These are phyloP conservation scores for Sphaeramia orbicularis DNA, from an alignment of 2,797 vertebrate species.

Conservation along the genomic window DNA sequence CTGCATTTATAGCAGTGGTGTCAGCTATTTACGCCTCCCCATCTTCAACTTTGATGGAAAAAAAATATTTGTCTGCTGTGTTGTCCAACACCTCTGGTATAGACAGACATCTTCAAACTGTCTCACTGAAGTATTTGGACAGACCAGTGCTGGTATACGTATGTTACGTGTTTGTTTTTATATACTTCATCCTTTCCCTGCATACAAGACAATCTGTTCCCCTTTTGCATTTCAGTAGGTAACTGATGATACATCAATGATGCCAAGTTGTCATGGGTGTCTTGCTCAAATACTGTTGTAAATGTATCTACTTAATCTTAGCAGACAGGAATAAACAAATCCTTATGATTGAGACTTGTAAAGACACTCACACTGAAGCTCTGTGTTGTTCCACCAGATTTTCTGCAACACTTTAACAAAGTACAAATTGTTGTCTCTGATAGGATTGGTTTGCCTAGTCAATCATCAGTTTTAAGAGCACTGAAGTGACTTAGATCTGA, in stretches of 20 bases:
- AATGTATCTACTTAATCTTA: slow-evolving; percentile 6
- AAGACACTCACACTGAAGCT: neutral
- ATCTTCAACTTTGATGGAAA: slow-evolving; percentile 21
- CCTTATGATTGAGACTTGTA: neutral
- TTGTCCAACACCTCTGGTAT: slow-evolving; percentile 39
- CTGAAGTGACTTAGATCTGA: slow-evolving; percentile 59
- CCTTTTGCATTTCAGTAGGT: slow-evolving; percentile 30
- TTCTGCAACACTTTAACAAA: slow-evolving; percentile 4
- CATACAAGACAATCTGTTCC: slow-evolving; percentile 18
- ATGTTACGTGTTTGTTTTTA: slow-evolving; percentile 30
- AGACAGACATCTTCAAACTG: neutral
- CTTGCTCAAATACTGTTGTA: slow-evolving; percentile 25
- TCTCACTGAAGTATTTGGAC: slow-evolving; percentile 15
- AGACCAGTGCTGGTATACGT: neutral
- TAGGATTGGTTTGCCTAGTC: slow-evolving; percentile 52
- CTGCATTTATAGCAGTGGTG: slow-evolving; percentile 35
- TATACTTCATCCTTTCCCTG: slow-evolving; percentile 17
- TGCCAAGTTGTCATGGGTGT: slow-evolving; percentile 2
- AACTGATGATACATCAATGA: slow-evolving; percentile 10
- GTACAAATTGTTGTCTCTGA: slow-evolving; percentile 21
- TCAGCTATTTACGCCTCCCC: slow-evolving; percentile 34
- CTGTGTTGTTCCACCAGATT: neutral
- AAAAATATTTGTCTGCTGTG: slow-evolving; percentile 40
- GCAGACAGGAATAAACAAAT: slow-evolving; percentile 10
- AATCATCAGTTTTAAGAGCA: slow-evolving; percentile 38